phyloP scores from a whole-genome alignment of 1,140 invertebrate genomes.

The Pemphigus obesinymphae region DNA sequence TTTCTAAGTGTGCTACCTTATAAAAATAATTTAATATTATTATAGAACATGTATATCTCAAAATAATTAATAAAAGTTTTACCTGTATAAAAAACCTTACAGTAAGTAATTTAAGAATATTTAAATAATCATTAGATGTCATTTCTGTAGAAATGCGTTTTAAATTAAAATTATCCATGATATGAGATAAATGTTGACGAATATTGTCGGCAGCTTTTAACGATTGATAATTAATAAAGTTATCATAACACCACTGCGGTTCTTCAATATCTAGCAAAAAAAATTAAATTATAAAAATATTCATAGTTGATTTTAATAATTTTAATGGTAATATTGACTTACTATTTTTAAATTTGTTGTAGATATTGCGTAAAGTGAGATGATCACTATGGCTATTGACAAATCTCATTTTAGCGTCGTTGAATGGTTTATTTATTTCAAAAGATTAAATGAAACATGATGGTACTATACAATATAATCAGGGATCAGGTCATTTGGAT shows the following conservation, averaged over 20 bases:
- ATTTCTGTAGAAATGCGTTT: conserved; percentile 96
- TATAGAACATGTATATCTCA: no score
- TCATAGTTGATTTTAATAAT: not conserved
- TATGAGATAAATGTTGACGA: conserved; percentile 72
- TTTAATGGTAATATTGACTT: conserved; percentile 54
- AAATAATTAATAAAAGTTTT: not conserved
- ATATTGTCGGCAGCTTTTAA: conserved; percentile 90
- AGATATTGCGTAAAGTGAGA: conserved; percentile 87
- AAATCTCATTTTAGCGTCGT: conserved; percentile 98
- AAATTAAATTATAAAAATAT: not conserved
- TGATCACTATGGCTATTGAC: conserved; percentile 99
- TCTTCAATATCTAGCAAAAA: conserved; percentile 68
- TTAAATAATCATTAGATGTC: conserved; percentile 95
- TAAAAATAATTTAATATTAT: conserved; percentile 25
- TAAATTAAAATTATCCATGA: conserved; percentile 90
- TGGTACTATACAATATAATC: conserved; percentile 67
- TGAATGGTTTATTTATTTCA: conserved; percentile 97
- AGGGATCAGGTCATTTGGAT: conserved; percentile 50
- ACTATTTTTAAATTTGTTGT: conserved; percentile 99
- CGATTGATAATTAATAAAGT: conserved; percentile 98
- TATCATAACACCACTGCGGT: conserved; percentile 98
- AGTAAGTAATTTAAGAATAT: conserved; percentile 95
- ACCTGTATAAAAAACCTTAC: conserved; percentile 99
- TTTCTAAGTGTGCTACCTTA: conserved; percentile 88
- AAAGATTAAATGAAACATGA: conserved; percentile 99